A percentile compares a stretch with the other conserved stretches of the same genome.
Evolutionary conservation across 2,113 vertebrate species (phyloP).

Genomic region (Falcunculus frontatus): DNA sequence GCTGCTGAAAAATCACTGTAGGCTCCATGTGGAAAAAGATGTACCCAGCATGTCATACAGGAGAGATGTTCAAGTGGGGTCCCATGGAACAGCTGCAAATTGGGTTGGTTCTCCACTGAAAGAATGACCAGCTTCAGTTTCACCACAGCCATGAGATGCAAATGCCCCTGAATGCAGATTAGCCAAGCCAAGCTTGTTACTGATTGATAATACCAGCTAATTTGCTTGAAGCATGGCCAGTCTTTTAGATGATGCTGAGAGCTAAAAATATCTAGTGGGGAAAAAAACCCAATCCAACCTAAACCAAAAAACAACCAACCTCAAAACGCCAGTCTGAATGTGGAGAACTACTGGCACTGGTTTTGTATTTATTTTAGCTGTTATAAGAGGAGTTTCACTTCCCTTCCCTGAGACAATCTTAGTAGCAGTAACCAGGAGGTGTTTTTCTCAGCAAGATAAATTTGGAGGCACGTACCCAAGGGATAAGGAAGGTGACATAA

Average conservation of each 20-base stretch:
- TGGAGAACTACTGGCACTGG: not conserved
- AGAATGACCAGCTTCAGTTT: not conserved
- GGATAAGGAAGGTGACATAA: not conserved
- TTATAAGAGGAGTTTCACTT: not conserved
- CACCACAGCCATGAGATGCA: not conserved
- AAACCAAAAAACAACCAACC: not conserved
- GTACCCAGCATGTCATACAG: not conserved
- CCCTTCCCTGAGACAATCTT: not conserved
- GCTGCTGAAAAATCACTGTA: not conserved
- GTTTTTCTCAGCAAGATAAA: not conserved
- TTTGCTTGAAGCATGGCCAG: not conserved
- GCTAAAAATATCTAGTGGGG: not conserved
- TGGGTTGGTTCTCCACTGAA: not conserved
- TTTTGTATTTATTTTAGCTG: not conserved
- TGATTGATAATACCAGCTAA: not conserved
- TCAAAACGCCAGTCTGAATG: not conserved
- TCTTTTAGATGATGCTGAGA: not conserved
- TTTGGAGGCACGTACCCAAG: not conserved
- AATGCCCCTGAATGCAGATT: not conserved
- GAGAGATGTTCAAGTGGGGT: not conserved
- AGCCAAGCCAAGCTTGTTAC: not conserved
- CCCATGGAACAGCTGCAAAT: not conserved
- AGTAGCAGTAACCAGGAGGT: not conserved
- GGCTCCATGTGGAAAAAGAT: not conserved
- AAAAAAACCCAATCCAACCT: fast-evolving